Conservation (phyloP, 2,888 invertebrate species). For the Tachina lurida region DNA sequence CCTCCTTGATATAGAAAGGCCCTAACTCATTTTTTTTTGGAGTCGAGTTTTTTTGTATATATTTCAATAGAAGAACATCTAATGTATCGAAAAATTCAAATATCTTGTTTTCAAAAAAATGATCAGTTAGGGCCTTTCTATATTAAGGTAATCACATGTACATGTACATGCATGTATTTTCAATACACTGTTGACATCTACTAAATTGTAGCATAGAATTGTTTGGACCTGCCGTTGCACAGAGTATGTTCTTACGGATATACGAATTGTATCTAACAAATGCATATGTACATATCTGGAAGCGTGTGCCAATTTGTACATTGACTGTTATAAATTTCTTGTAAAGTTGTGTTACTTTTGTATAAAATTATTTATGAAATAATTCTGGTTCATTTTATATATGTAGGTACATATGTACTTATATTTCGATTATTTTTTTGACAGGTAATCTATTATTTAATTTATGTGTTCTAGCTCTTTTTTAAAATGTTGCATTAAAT, state of each 20-base stretch:
- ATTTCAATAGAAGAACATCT: no score
- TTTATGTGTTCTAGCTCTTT: not conserved
- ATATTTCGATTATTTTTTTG: conserved; percentile 38
- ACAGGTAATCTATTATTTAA: conserved; percentile 56
- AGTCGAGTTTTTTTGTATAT: no score
- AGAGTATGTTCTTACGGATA: no score
- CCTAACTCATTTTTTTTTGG: no score
- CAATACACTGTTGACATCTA: conserved; percentile 29
- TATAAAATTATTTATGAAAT: conserved; percentile 37
- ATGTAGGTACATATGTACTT: not conserved
- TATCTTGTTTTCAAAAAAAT: no score
- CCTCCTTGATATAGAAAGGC: no score
- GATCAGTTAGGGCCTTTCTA: no score
- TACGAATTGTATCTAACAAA: no score
- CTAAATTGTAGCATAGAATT: conserved; percentile 22
- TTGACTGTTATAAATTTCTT: conserved; percentile 16
- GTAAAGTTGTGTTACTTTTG: not conserved
- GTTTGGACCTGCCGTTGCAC: not conserved
- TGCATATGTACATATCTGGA: not conserved
- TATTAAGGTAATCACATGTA: no score
- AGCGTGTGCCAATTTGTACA: not conserved
- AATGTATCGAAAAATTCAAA: no score
- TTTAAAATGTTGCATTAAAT: conserved; percentile 6
- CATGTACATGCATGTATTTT: not conserved
- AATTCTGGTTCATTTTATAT: not conserved